Evolutionary conservation across 2,888 invertebrate species (phyloP).

Genomic region (Heliothis peltigera): DNA sequence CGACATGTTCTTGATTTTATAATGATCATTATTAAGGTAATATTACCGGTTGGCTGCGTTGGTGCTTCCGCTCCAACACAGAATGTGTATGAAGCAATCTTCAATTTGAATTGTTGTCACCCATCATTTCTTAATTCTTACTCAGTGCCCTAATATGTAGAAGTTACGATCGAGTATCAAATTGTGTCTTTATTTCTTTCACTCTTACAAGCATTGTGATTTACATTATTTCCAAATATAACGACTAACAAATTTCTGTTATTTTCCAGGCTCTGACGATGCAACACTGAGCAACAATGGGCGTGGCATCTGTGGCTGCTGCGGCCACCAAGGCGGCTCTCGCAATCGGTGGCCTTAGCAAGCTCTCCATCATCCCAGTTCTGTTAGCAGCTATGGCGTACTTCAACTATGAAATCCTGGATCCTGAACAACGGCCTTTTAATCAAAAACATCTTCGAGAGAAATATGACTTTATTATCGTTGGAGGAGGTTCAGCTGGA

Average conservation of each 20-base stretch:
- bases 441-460: conserved; percentile 91
- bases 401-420: conserved; percentile 95
- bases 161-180: no score
- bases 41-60: not conserved
- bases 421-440: conserved; percentile 95
- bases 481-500: conserved; percentile 96
- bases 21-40: conserved; percentile 6
- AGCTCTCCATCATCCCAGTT: conserved; percentile 93
- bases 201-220: not conserved
- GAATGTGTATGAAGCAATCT: conserved; percentile 8
- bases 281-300: conserved; percentile 75
- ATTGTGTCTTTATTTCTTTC: not conserved
- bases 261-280: conserved; percentile 68
- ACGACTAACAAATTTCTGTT: conserved; percentile 10
- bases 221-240: conserved; percentile 16
- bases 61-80: conserved; percentile 15
- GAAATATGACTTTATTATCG: conserved; percentile 95
- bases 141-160: no score
- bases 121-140: not conserved
- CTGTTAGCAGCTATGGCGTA: conserved; percentile 94
- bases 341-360: conserved; percentile 92
- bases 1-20: conserved; percentile 3
- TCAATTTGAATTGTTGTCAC: not conserved
- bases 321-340: conserved; percentile 93
- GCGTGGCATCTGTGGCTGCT: conserved; percentile 86